Evolutionary conservation across 2,888 invertebrate genomes (phyloP), one percentile per base, ranked within the genome.

Genomic region (Drosophila cognata): DNA sequence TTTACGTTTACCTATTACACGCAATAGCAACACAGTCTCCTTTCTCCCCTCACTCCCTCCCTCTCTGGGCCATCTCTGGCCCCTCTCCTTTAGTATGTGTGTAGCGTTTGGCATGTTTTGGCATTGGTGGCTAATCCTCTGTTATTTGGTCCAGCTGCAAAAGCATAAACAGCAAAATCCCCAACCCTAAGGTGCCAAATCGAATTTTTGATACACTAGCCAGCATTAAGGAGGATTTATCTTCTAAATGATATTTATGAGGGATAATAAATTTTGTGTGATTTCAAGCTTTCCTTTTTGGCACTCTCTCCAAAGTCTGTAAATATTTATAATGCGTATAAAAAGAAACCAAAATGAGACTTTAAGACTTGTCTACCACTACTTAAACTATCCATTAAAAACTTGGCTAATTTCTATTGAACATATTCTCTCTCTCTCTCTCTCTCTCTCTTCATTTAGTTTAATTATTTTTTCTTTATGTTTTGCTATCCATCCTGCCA

Each of bases 1-100:
- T 84, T 79, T 81, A 84, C 72, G 41, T 86, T 82, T 74, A 64
- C 88, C 88, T 71, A 87, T 87, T 84, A 84, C 84, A 71, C 72
- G 58, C 53, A 61, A 53, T 56, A 18, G 60, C 36, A 58, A 51
- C 70, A 52, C 57, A 38, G 28, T 18, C 18, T 16, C 18, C 21
- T 33, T n/a, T 10, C 6, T 2, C 29, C 16, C 31, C 36, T 36
- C 50, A n/a, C 18, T 11, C 29, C 21, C 28, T 35, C 16, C 11
- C 58, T 43, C 5, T 28, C 18, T 8, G 21, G 21, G 21, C 21
- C 21, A 21, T 21, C 7, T 4, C 38, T 43, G 43, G 48, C 8
- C 11, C n/a, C 33, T 29, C 52, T 58, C 18, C 4, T 46, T 46
- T 25, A 16, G 46, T 25, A 25, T 25, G 25, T 53, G 38, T 38